phyloP scores from a whole-genome alignment of 2,113 vertebrate species.

The Progne subis region DNA sequence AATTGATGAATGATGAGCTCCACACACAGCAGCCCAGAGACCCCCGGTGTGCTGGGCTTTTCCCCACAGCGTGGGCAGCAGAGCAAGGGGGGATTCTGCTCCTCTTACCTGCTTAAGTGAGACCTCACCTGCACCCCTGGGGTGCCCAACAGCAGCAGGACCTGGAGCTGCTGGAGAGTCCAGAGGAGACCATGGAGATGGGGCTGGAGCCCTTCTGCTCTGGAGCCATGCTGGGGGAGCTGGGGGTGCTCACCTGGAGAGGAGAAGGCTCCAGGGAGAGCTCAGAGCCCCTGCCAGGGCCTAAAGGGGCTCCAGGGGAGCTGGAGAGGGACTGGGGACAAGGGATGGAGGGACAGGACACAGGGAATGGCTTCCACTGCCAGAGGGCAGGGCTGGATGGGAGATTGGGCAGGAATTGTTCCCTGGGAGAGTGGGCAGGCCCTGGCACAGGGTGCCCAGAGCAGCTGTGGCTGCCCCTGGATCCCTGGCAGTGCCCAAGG shows the following conservation, averaged over 20 bases:
- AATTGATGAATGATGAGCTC: background rate
- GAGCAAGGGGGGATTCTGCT: background rate
- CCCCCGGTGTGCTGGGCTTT: background rate
- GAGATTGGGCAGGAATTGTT: background rate
- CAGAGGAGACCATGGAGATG: rapidly evolving
- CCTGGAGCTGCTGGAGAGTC: rapidly evolving
- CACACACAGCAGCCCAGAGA: background rate
- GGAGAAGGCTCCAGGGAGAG: rapidly evolving
- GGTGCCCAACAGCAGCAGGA: background rate
- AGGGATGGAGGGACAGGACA: background rate
- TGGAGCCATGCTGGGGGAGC: background rate
- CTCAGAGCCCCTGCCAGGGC: background rate
- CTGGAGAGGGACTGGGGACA: background rate
- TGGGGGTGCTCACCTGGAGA: background rate
- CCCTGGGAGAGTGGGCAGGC: rapidly evolving
- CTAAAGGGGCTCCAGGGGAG: background rate
- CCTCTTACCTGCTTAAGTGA: background rate
- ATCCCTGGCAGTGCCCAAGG: background rate
- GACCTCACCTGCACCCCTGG: background rate
- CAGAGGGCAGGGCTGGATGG: background rate
- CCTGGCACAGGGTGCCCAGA: background rate
- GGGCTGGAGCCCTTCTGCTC: background rate
- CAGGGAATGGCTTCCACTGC: background rate
- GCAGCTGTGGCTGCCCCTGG: background rate
- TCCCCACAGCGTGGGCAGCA: background rate